These are phyloP conservation scores for Phenacoccus solenopsis DNA, from an alignment of 1,140 invertebrate species.

Conservation along the genomic window DNA sequence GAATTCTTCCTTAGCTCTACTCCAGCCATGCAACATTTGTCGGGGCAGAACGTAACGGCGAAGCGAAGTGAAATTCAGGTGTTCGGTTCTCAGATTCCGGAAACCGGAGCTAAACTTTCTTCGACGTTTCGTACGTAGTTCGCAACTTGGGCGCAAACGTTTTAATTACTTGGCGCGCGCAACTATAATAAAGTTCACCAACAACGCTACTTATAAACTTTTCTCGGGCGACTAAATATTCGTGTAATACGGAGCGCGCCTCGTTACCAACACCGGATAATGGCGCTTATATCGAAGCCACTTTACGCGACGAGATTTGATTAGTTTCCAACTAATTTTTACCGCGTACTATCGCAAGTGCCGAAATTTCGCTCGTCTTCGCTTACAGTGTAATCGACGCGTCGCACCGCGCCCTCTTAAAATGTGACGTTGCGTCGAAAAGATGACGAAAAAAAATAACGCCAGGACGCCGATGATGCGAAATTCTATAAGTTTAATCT, in stretches of 20 bases:
- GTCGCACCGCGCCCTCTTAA: not conserved
- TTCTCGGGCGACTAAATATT: not conserved
- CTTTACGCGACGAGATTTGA: not conserved
- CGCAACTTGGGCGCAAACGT: not conserved
- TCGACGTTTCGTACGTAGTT: not conserved
- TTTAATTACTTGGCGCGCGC: not conserved
- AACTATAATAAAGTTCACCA: not conserved
- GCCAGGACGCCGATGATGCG: no score
- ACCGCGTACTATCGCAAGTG: no score
- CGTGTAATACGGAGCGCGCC: not conserved
- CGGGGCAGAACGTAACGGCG: no score
- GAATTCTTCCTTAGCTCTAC: no score
- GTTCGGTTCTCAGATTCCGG: not conserved
- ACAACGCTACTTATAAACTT: not conserved
- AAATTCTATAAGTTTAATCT: no score
- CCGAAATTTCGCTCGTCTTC: no score
- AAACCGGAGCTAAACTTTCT: not conserved
- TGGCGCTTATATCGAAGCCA: not conserved
- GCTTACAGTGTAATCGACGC: not conserved
- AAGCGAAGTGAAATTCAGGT: not conserved
- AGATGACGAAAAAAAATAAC: no score
- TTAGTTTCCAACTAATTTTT: not conserved
- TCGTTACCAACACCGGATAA: not conserved
- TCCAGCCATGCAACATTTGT: no score
- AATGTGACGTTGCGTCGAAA: not conserved